Evolutionary conservation across 2,113 vertebrate genomes (phyloP), one percentile per base, ranked within the genome.

Genomic region (Amblyopsis rosae): DNA sequence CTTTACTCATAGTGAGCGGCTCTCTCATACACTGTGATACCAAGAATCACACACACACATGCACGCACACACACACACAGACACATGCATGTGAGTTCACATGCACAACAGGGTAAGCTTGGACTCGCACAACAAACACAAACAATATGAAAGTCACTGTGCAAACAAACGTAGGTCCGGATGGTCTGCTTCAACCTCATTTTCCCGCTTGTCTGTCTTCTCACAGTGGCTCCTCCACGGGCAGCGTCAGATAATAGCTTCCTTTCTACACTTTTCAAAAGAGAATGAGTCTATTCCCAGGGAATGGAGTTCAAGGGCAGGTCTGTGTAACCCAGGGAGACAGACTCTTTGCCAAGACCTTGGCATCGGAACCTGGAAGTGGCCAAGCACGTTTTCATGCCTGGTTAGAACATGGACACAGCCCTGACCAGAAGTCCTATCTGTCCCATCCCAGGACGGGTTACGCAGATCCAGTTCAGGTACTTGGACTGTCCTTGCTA

Each of bases 301-400:
- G 90, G 65, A 89, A 86, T 80, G 5, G 73, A 84, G 91, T 92
- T 94, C 92, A 92, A 92, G 91, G 91, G 87, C 88, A 85, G 89
- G 90, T 87, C 91, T 88, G 76, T 64, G 65, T 70, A 85, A 89
- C 85, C 86, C 82, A 70, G 86, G 86, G 88, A 92, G 84, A 76
- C 77, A 75, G 69, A 70, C 75, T 79, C 76, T 80, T 65, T 19
- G 80, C 90, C 83, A 88, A 86, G 87, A 89, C 88, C 87, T 89
- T 86, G 82, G 82, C 82, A 89, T 79, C 70, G 74, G 84, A 91
- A 83, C 70, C 81, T 78, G 81, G 75, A 84, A 82, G 86, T 71
- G 71, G 82, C 81, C 77, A 65, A 72, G 70, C 72, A 82, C 12
- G 57, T 77, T 87, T 90, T 69, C 79, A 86, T 73, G 84, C 77